phyloP scores from a whole-genome alignment of 2,113 vertebrate species.

The Campylorhamphus procurvoides region DNA sequence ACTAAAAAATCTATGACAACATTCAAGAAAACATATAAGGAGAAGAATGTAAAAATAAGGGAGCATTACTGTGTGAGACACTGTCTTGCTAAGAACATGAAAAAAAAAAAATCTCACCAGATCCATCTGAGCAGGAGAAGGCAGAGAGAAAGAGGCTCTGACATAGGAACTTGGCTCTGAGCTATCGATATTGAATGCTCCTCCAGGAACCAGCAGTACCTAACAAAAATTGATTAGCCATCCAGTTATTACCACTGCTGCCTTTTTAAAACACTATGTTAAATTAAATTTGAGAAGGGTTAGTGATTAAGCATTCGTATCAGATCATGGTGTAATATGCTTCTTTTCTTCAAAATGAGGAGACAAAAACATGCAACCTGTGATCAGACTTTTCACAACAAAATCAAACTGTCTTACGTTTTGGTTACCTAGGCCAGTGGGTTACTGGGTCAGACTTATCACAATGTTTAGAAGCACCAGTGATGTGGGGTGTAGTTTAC shows the following conservation, averaged over 20 bases:
- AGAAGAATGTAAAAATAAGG: background rate
- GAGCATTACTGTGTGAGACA: background rate
- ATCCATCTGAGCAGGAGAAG: constrained; percentile 88
- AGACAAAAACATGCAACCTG: background rate
- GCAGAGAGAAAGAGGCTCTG: constrained; percentile 87
- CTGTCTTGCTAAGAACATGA: background rate
- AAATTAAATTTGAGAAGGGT: background rate
- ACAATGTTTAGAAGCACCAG: background rate
- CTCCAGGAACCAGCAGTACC: constrained; percentile 91
- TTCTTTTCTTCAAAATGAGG: background rate
- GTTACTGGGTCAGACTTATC: background rate
- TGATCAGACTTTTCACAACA: background rate
- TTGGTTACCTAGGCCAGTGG: background rate
- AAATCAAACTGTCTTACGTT: background rate
- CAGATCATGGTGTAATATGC: background rate
- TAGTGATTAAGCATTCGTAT: background rate
- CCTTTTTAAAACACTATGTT: background rate
- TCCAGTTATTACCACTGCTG: background rate
- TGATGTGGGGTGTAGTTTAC: background rate
- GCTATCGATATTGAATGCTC: constrained; percentile 80
- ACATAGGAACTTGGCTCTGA: constrained; percentile 83
- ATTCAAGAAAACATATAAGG: background rate
- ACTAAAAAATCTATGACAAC: background rate
- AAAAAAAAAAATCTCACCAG: constrained; percentile 63
- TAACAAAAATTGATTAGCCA: constrained; percentile 48